A percentile compares a stretch with the other conserved stretches of the same genome.
phyloP scores from a whole-genome alignment of 1,140 invertebrate genomes.

The Phocides pigmalion region DNA sequence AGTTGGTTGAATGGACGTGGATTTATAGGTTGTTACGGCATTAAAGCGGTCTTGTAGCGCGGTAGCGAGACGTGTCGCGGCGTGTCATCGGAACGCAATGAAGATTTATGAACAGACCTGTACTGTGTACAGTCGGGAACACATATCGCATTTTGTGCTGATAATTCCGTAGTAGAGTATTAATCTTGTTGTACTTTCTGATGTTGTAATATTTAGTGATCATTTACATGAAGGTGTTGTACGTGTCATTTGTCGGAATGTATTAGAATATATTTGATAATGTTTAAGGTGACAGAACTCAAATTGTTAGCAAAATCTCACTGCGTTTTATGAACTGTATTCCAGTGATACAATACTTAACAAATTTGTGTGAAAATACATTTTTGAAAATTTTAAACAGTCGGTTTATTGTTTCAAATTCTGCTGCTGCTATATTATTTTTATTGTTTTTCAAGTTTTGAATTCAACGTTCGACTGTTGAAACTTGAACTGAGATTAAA shows the following conservation, averaged over 20 bases:
- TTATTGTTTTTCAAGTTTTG: no score
- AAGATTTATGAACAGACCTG: slow-evolving; percentile 80
- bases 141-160: slow-evolving; percentile 58
- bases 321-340: no score
- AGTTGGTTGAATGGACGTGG: slow-evolving; percentile 34
- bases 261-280: slow-evolving; percentile 17
- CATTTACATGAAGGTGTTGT: slow-evolving; percentile 23
- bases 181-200: slow-evolving; percentile 40
- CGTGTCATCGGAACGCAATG: slow-evolving; percentile 81
- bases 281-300: not conserved
- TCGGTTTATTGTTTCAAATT: no score
- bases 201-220: slow-evolving; percentile 39
- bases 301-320: not conserved
- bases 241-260: slow-evolving; percentile 26
- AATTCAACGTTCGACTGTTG: no score
- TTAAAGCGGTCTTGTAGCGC: slow-evolving; percentile 53
- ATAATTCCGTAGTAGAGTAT: slow-evolving; percentile 33
- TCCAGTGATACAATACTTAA: no score
- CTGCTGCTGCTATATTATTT: no score
- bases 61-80: slow-evolving; percentile 80
- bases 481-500: no score
- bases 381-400: no score
- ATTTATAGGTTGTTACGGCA: slow-evolving; percentile 47
- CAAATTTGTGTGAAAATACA: no score
- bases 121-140: slow-evolving; percentile 55